A percentile compares a stretch with the other conserved stretches of the same genome.
phyloP scores from a whole-genome alignment of 2,888 invertebrate genomes.

The Toxonevra muliebris region DNA sequence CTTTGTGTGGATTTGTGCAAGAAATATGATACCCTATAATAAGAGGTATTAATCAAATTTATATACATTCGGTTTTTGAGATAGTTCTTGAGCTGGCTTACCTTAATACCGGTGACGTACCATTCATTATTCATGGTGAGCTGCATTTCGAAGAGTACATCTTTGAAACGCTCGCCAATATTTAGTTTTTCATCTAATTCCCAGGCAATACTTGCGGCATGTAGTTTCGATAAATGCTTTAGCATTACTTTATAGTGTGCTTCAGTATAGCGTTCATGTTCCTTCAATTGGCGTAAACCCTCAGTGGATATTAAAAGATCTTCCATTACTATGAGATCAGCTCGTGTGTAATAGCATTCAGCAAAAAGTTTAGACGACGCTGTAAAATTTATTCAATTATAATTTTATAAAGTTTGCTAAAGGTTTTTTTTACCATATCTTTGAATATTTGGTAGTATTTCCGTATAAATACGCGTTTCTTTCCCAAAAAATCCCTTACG shows the following conservation, averaged over 20 bases:
- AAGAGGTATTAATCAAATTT: neutral
- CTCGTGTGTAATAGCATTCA: conserved; percentile 48
- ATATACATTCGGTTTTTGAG: neutral
- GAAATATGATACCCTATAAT: conserved; percentile 48
- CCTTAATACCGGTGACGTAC: conserved; percentile 53
- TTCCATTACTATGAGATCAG: conserved; percentile 55
- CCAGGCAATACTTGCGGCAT: conserved; percentile 56
- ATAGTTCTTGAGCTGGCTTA: conserved; percentile 26
- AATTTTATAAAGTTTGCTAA: neutral
- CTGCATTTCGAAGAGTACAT: conserved; percentile 46
- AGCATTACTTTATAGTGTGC: conserved; percentile 49
- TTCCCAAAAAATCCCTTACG: conserved; percentile 55
- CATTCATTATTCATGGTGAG: conserved; percentile 50
- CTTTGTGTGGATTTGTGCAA: conserved; percentile 51
- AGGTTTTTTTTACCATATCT: conserved; percentile 47
- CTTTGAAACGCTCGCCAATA: conserved; percentile 47
- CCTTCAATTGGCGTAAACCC: conserved; percentile 43
- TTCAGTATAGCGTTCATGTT: conserved; percentile 37
- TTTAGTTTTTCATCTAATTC: conserved; percentile 47
- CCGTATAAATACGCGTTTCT: conserved; percentile 49
- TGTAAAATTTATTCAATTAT: conserved; percentile 15
- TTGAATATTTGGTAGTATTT: conserved; percentile 54
- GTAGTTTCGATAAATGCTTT: conserved; percentile 49
- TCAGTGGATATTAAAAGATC: conserved; percentile 44
- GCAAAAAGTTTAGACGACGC: conserved; percentile 48